phyloP scores from a whole-genome alignment of 2,113 vertebrate genomes.

The Pachycephala philippinensis region DNA sequence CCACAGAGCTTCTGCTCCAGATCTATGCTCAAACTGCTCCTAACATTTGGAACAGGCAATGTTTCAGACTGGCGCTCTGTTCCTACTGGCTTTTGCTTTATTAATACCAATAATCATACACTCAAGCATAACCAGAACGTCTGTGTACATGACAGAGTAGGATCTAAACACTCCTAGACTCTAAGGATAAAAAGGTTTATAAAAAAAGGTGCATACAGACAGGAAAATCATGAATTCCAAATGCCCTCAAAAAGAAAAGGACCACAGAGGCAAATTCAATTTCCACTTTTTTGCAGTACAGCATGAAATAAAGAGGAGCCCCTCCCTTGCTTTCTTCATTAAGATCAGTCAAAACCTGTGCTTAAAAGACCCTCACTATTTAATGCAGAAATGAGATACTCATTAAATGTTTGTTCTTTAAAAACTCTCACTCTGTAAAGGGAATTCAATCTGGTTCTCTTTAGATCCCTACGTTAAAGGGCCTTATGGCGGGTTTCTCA shows the following conservation, averaged over 20 bases:
- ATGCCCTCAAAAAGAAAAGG: background rate
- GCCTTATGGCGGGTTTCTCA: constrained; percentile 57
- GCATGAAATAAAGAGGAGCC: background rate
- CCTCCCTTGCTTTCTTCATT: background rate
- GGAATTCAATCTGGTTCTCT: constrained; percentile 64
- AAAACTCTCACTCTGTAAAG: constrained; percentile 39
- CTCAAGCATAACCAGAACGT: background rate
- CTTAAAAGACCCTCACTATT: constrained; percentile 27
- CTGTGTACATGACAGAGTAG: background rate
- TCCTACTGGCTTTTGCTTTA: background rate
- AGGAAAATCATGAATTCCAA: background rate
- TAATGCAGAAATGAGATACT: constrained; percentile 49
- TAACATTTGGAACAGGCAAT: background rate
- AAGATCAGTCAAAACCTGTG: background rate
- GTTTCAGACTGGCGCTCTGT: background rate
- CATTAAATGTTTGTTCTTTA: constrained; percentile 54
- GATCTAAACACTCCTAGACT: background rate
- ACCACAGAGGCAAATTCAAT: background rate
- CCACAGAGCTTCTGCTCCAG: background rate
- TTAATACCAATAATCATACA: background rate
- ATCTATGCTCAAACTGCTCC: rapidly evolving
- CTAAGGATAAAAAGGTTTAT: background rate
- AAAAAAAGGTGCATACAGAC: background rate
- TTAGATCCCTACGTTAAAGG: constrained; percentile 47
- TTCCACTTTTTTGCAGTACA: background rate